Conservation (phyloP, 2,113 vertebrate genomes). For the Myotis yumanensis region DNA sequence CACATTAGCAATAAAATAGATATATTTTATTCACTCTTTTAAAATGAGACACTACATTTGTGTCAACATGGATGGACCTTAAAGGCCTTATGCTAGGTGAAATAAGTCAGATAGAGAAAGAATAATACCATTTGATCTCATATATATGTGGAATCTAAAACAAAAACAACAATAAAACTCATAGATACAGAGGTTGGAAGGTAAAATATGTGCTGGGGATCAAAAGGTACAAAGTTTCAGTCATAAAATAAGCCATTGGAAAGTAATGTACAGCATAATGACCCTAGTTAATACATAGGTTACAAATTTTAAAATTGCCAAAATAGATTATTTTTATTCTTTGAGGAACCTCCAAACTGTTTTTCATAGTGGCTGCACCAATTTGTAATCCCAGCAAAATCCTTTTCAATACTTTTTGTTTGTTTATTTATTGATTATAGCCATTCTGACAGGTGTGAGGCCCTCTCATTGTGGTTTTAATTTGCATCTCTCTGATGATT, state of each 20-base stretch:
- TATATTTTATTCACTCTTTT: not conserved
- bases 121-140: not conserved
- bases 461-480: not conserved
- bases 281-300: not conserved
- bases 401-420: not conserved
- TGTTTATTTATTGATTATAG: not conserved
- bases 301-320: not conserved
- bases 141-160: not conserved
- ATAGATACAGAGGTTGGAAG: not conserved
- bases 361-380: not conserved
- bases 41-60: not conserved
- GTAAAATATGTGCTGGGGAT: not conserved
- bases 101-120: not conserved
- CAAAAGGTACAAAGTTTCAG: not conserved
- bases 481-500: not conserved
- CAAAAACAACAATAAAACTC: not conserved
- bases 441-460: not conserved
- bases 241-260: not conserved
- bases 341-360: not conserved
- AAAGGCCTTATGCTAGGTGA: not conserved
- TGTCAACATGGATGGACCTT: not conserved
- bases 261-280: not conserved
- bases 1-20: not conserved
- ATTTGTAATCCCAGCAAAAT: not conserved
- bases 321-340: not conserved